Evolutionary conservation across 1,140 invertebrate genomes (phyloP).

Genomic region (Copidosoma floridanum): DNA sequence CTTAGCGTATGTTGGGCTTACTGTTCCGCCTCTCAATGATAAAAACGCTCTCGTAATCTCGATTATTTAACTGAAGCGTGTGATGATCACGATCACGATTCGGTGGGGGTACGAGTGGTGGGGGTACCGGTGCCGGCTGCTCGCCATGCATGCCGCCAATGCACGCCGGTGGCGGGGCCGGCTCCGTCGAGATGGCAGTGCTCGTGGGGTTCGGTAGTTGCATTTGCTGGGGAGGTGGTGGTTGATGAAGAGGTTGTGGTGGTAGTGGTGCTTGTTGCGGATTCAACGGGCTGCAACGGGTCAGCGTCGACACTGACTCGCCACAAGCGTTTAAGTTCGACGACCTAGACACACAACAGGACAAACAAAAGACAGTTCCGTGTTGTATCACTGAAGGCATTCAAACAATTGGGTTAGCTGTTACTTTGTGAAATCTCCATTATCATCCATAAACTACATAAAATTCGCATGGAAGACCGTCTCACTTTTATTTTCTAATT

Average conservation of each 20-base stretch:
- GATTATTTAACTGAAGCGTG: constrained; percentile 58
- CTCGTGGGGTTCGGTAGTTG: constrained; percentile 54
- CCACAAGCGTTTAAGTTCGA: constrained; percentile 58
- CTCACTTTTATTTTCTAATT: no score
- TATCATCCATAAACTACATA: no score
- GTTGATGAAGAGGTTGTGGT: constrained; percentile 58
- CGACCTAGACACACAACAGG: constrained; percentile 56
- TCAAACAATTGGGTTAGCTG: no score
- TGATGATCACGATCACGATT: constrained; percentile 57
- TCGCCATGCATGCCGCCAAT: background rate
- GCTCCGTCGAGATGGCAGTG: constrained; percentile 52
- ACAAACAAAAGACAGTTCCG: no score
- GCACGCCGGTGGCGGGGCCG: constrained; percentile 51
- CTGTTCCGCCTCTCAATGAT: constrained; percentile 72
- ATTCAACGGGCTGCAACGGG: constrained; percentile 59
- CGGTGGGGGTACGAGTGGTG: constrained; percentile 36
- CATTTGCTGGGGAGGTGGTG: constrained; percentile 59
- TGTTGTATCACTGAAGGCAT: no score
- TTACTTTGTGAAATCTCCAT: no score
- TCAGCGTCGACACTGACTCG: constrained; percentile 59
- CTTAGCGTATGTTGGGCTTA: constrained; percentile 62
- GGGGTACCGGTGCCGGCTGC: constrained; percentile 52
- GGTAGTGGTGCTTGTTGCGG: constrained; percentile 56
- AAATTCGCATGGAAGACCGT: no score
- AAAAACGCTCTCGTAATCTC: constrained; percentile 74